Base-by-base conservation (phyloP, 2,888 invertebrate genomes). In the Ctena decussata region DNA sequence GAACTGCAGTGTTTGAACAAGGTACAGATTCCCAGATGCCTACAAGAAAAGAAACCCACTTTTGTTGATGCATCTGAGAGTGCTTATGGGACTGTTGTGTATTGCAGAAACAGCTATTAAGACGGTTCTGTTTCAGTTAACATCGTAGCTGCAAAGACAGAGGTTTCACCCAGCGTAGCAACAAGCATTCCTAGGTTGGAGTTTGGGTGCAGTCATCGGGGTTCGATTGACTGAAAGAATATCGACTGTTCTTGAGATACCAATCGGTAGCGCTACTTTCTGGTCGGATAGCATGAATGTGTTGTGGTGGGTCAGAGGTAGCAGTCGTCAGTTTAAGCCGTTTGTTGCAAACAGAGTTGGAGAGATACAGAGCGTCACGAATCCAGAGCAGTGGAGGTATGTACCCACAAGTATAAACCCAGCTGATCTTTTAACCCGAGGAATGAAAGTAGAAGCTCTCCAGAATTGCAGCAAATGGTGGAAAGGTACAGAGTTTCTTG, bases 291-390 rank as follows among this genome's bases (percentile, higher is more conserved):
- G 73, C 24, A n/a, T 73, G 11, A 44, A 73, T 46, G 73, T 73
- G 5, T 53, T 81, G 53, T 80, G 46, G 35, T 87, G 87, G 85
- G 72, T 87, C 21, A 73, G 77, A 30, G 75, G 81, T 18, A 46
- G 65, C 2, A 83, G 84, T 46, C 27, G 81, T 37, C 32, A 53
- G 15, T 84, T 71, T 70, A 83, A 86, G 71, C 69, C 87, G n/a
- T 89, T 81, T 85, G 84, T 89, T 35, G 77, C 86, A 0, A 87
- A 89, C 69, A 72, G 86, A 18, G 82, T 81, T n/a, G 82, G 80
- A 21, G 80, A 86, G 77, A 87, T 88, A 30, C 86, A 84, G 18
- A 65, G 44, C 39, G 21, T 21, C 37, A 39, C 73, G 1, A 30
- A 80, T 30, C 60, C 80, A 21, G 65, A 60, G 24, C 73, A 74